phyloP scores from a whole-genome alignment of 2,113 vertebrate species.

The Protomyctophum bolini region DNA sequence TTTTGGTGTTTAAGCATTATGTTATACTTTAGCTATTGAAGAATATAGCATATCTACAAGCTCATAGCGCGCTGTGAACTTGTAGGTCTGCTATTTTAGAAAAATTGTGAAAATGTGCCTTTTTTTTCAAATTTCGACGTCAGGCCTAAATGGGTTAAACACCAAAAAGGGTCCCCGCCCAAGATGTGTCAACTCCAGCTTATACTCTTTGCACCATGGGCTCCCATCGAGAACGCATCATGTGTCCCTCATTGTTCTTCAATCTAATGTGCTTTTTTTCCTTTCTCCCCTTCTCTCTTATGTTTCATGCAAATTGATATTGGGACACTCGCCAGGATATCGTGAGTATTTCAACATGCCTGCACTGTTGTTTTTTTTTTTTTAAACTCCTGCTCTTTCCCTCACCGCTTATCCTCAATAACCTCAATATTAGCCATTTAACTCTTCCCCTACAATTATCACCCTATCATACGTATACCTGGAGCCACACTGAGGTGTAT shows the following conservation, averaged over 20 bases:
- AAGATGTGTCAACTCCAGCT: too few relatives aligned
- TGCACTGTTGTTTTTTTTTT: conserved; percentile 15
- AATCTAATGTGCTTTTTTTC: conserved; percentile 25
- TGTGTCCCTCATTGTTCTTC: conserved; percentile 6
- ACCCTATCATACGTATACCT: not conserved
- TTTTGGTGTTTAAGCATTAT: too few relatives aligned
- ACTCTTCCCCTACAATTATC: not conserved
- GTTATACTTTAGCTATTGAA: too few relatives aligned
- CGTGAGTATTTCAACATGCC: conserved; percentile 82
- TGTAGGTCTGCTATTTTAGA: too few relatives aligned
- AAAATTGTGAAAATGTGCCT: too few relatives aligned
- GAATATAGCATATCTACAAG: too few relatives aligned
- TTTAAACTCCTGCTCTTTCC: conserved; percentile 17
- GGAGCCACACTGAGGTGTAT: not conserved
- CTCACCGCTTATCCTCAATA: conserved; percentile 26
- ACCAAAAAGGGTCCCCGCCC: too few relatives aligned
- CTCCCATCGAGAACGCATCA: not conserved
- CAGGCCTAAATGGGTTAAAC: too few relatives aligned
- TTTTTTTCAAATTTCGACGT: too few relatives aligned
- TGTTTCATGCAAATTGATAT: conserved; percentile 38
- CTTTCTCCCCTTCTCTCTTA: conserved; percentile 28
- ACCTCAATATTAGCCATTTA: conserved; percentile 36
- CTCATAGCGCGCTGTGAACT: too few relatives aligned
- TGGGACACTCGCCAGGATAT: conserved; percentile 81
- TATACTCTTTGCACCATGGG: too few relatives aligned